phyloP scores from a whole-genome alignment of 2,888 invertebrate species.

The Tipula helvola region DNA sequence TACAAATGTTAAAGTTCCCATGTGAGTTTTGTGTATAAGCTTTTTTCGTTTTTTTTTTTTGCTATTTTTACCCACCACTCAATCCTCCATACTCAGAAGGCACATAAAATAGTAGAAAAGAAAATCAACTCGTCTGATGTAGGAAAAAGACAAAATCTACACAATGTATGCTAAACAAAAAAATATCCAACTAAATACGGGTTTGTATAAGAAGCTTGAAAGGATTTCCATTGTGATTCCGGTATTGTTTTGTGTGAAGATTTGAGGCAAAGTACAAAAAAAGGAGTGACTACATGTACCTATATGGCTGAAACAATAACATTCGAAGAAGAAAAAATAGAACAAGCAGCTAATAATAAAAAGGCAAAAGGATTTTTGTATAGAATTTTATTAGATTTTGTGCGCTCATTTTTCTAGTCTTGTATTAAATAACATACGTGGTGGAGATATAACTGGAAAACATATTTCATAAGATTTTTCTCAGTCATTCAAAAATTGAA shows the following conservation, averaged over 20 bases:
- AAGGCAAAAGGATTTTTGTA: not conserved
- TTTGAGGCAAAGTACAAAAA: not conserved
- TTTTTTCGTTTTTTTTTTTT: not conserved
- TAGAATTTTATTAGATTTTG: not conserved
- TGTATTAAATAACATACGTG: not conserved
- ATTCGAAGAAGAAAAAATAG: not conserved
- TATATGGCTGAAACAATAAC: not conserved
- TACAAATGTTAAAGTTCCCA: constrained; percentile 4
- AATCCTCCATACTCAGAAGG: not conserved
- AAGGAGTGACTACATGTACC: not conserved
- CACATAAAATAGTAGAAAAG: not conserved
- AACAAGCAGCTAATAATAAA: not conserved
- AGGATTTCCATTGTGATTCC: not conserved
- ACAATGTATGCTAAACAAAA: not conserved
- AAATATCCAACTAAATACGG: not conserved
- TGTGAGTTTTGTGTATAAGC: not conserved
- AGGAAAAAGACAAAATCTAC: not conserved
- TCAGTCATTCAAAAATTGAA: not conserved
- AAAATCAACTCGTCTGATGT: not conserved
- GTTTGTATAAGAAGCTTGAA: not conserved
- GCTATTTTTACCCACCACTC: not conserved
- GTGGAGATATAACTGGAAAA: not conserved
- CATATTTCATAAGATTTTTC: not conserved
- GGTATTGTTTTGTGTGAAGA: not conserved
- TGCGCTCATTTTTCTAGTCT: not conserved